These are phyloP conservation scores for Ceraclea dissimilis DNA, from an alignment of 2,888 invertebrate species.

Conservation along the genomic window DNA sequence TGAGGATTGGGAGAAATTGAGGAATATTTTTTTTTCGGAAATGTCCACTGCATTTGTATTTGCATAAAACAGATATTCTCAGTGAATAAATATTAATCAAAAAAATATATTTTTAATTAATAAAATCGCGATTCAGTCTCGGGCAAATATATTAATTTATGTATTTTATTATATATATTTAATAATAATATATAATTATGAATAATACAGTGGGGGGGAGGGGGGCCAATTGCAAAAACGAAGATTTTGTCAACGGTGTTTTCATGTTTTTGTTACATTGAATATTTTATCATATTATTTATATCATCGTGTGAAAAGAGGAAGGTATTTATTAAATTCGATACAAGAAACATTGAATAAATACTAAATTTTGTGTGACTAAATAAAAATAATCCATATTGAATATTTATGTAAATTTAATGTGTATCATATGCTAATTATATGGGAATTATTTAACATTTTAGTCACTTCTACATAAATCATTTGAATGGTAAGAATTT, in stretches of 20 bases:
- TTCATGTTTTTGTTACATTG: background rate
- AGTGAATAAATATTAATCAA: background rate
- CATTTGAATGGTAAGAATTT: background rate
- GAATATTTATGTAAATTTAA: background rate
- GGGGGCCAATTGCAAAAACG: constrained; percentile 54
- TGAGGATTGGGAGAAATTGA: background rate
- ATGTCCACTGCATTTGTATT: background rate
- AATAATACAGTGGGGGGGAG: constrained; percentile 42
- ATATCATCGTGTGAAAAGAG: constrained; percentile 22
- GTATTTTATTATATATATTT: background rate
- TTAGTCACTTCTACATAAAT: background rate
- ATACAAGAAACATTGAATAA: background rate
- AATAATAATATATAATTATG: background rate
- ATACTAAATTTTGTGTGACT: background rate
- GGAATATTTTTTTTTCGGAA: background rate
- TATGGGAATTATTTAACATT: background rate
- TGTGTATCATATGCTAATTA: background rate
- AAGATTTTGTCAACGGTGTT: constrained; percentile 36
- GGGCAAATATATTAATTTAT: constrained; percentile 12
- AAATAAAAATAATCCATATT: background rate
- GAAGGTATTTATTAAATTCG: background rate
- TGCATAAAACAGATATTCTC: background rate
- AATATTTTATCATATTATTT: constrained; percentile 8
- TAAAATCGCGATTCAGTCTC: constrained; percentile 14
- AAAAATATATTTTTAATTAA: background rate